Base-by-base conservation (phyloP, 2,113 vertebrate species). In the Notarius lentiginosus region DNA sequence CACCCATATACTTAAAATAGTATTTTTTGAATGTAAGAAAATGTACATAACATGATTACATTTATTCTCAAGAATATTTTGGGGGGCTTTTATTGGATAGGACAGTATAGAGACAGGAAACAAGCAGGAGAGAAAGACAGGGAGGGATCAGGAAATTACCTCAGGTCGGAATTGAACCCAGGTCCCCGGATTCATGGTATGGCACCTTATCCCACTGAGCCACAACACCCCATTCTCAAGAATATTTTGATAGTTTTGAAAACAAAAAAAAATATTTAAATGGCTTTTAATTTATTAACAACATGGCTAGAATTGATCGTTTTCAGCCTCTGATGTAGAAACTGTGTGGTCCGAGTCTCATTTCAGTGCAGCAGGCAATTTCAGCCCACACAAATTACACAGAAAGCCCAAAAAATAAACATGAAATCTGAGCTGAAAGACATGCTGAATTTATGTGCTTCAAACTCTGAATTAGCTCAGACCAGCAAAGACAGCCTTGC, bases 351-450 rank as follows among this genome's bases (percentile, higher is more conserved):
- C 55, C 8, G 8, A 58, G 77, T 58, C 53, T 79, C 27, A 58
- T 30, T 58, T 58, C 5, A 41, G 51, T 47, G 53, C 49, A 58
- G 65, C 49, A 30, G 82, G 51, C 65, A 70, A 66, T 27, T 17
- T 30, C 4, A 18, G 49, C 63, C 63, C 73, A 72, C 68, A 34
- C 66, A 84, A 84, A 58, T 73, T 72, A 84, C 53, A 84, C 51
- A 72, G 11, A 53, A 30, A 12, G 18, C 20, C 53, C 66, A 58
- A 30, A 34, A 34, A 49, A 73, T 73, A 72, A 58, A 84, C 83
- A 73, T 53, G 68, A 84, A 73, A 30, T 24, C 53, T 4, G 6
- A 51, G 30, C 51, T 47, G 30, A 63, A 49, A 55, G 70, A 47
- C 41, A 80, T 18, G 77, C 49, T 77, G 75, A 56, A 14, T 3